phyloP scores from a whole-genome alignment of 2,888 invertebrate species.

The Acrocyrtus sp. region DNA sequence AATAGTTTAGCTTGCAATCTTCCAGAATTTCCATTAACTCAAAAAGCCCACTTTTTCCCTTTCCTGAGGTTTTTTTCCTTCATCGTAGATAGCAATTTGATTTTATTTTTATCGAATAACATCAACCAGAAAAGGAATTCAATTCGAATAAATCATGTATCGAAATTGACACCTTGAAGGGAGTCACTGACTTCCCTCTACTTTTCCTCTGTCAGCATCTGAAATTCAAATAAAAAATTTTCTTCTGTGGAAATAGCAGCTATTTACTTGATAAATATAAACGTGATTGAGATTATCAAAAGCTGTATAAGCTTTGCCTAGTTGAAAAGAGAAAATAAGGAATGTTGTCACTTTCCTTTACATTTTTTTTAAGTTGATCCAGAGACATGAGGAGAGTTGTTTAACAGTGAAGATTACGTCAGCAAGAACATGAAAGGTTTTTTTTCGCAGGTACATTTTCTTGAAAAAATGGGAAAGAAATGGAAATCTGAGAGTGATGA shows the following conservation, averaged over 20 bases:
- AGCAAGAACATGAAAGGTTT: not conserved
- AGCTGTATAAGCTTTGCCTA: not conserved
- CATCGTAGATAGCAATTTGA: too few species aligned
- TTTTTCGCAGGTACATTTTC: not conserved
- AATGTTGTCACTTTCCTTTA: not conserved
- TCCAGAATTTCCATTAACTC: slow-evolving; percentile 4
- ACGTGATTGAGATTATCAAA: not conserved
- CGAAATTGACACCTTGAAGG: slow-evolving; percentile 38
- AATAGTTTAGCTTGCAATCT: not conserved
- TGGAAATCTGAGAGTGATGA: slow-evolving; percentile 39
- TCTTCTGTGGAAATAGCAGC: too few species aligned
- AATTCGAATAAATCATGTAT: slow-evolving; percentile 37
- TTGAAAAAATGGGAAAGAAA: slow-evolving; percentile 8
- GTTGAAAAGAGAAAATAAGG: not conserved
- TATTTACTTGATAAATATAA: too few species aligned
- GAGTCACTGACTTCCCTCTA: slow-evolving; percentile 20
- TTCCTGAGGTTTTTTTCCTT: slow-evolving; percentile 1
- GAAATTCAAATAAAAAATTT: not conserved
- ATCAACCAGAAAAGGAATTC: too few species aligned
- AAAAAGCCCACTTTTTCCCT: not conserved
- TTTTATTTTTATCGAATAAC: slow-evolving; percentile 19
- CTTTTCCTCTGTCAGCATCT: not conserved
- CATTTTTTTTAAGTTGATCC: not conserved
- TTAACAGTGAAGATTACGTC: not conserved
- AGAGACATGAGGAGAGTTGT: not conserved